Evolutionary conservation across 2,113 vertebrate species (phyloP).

Genomic region (human (Homo sapiens)): DNA sequence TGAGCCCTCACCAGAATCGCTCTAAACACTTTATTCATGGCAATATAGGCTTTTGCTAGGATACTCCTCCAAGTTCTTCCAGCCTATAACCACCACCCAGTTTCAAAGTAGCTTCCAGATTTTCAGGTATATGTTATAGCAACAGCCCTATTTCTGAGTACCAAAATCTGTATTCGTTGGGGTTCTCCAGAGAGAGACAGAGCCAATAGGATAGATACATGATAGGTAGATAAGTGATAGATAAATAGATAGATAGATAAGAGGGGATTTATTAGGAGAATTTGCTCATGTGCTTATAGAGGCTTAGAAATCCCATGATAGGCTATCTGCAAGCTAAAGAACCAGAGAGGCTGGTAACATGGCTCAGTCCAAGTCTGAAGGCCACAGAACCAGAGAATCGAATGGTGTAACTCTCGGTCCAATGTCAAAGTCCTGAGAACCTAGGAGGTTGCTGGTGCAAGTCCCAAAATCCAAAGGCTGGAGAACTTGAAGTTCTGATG

Average conservation of each 20-base stretch:
- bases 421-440: background rate
- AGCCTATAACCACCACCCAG: background rate
- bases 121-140: background rate
- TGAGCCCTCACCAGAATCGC: background rate
- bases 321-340: background rate
- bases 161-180: background rate
- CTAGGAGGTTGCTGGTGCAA: background rate
- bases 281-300: background rate
- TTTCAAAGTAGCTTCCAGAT: background rate
- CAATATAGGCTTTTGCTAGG: background rate
- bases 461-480: background rate
- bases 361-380: background rate
- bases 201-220: background rate
- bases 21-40: background rate
- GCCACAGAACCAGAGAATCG: background rate
- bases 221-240: background rate
- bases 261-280: background rate
- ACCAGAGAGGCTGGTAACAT: background rate
- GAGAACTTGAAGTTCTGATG: background rate
- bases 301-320: background rate
- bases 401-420: background rate
- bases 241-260: background rate
- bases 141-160: background rate
- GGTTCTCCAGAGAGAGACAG: background rate
- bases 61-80: background rate